These are phyloP conservation scores for Digitonthophagus gazella DNA, from an alignment of 2,888 invertebrate genomes.

Conservation along the genomic window DNA sequence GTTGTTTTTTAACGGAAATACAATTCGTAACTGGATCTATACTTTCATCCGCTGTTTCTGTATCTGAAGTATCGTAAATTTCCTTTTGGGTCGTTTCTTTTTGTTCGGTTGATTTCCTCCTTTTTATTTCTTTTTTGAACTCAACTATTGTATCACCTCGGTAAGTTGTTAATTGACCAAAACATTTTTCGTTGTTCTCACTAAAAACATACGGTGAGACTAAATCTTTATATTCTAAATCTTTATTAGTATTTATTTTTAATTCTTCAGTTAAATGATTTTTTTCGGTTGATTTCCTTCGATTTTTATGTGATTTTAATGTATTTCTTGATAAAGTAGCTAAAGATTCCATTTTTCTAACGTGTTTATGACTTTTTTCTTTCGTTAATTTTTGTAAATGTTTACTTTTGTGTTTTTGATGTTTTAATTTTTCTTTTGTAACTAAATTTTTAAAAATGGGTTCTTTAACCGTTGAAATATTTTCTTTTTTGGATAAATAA, in stretches of 20 bases:
- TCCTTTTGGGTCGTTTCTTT: not conserved
- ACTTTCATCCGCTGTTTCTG: not conserved
- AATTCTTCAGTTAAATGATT: too few species aligned
- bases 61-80: not conserved
- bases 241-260: too few species aligned
- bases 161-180: not conserved
- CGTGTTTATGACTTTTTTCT: not conserved
- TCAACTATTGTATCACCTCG: not conserved
- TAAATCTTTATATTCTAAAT: too few species aligned
- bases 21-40: not conserved
- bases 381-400: not conserved
- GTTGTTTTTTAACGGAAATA: not conserved
- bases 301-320: not conserved
- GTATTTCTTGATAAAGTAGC: not conserved
- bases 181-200: not conserved
- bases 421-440: not conserved
- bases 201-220: not conserved
- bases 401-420: not conserved
- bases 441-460: too few species aligned
- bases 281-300: not conserved
- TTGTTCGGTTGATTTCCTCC: not conserved
- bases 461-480: too few species aligned
- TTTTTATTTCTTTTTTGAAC: not conserved
- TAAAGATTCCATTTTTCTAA: not conserved
- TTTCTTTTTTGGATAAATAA: too few species aligned